Conservation (phyloP, 2,797 vertebrate genomes). For the Alouatta caraya region DNA sequence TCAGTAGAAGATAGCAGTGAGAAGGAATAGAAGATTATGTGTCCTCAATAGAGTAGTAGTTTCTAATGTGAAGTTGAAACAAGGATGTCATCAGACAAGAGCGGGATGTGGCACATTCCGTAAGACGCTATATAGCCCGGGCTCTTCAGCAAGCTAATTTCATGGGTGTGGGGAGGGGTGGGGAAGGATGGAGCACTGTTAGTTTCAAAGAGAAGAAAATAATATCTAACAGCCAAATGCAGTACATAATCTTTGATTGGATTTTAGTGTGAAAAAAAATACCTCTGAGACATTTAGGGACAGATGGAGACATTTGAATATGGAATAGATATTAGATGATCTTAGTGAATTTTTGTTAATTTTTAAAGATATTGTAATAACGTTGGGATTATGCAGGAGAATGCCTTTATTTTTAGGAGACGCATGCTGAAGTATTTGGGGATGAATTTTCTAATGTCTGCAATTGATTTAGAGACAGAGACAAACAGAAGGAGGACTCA, state of each 20-base stretch:
- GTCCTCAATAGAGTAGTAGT: background rate
- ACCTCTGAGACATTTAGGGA: background rate
- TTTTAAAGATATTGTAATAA: constrained; percentile 18
- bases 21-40: background rate
- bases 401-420: constrained; percentile 36
- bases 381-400: background rate
- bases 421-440: background rate
- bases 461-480: background rate
- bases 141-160: background rate
- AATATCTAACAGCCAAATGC: background rate
- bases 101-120: background rate
- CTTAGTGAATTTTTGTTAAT: background rate
- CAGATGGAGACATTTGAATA: constrained; percentile 1
- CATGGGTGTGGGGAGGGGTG: background rate
- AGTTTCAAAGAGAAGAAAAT: background rate
- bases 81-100: background rate
- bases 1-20: background rate
- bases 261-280: constrained; percentile 30
- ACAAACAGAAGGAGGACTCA: background rate
- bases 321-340: constrained; percentile 5
- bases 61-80: background rate
- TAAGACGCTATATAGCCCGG: background rate
- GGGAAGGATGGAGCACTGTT: background rate
- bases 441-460: background rate
- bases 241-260: background rate